phyloP scores from a whole-genome alignment of 2,113 vertebrate genomes.

The Nibea albiflora region DNA sequence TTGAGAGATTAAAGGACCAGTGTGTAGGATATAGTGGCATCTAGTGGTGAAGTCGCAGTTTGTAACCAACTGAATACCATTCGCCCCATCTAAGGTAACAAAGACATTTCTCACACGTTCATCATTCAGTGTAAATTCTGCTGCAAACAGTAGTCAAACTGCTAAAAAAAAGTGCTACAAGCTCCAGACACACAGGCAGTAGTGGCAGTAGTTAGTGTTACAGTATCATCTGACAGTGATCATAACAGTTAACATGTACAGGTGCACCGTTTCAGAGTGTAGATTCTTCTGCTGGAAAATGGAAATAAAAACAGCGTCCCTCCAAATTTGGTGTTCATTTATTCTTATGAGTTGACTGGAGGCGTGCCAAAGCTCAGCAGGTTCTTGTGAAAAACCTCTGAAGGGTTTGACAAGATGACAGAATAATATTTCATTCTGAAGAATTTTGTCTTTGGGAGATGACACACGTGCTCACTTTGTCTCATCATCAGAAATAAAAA shows the following conservation, averaged over 20 bases:
- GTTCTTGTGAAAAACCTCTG: background rate
- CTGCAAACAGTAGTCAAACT: conserved; percentile 40
- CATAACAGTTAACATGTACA: background rate
- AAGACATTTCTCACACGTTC: background rate
- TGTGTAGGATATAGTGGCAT: background rate
- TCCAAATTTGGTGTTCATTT: conserved; percentile 25
- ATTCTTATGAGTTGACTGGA: background rate
- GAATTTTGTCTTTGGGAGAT: conserved; percentile 49
- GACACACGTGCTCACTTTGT: background rate
- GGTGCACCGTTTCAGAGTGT: background rate
- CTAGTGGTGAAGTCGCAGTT: too few species aligned
- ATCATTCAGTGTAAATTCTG: conserved; percentile 39
- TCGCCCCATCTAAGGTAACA: too few species aligned
- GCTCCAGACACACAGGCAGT: conserved; percentile 20
- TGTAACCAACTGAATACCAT: too few species aligned
- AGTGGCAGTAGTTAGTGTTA: conserved; percentile 41
- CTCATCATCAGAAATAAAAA: background rate
- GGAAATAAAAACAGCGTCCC: conserved; percentile 1
- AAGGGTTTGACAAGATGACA: background rate
- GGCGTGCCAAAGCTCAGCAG: conserved; percentile 8
- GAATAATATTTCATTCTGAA: background rate
- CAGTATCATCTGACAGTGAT: conserved; percentile 23
- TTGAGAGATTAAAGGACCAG: background rate
- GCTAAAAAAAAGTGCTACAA: conserved; percentile 49
- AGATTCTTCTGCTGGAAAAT: background rate